Percentiles rank a stretch among this genome's conserved stretches.
Conservation (phyloP, 2,888 invertebrate genomes). For the Latheticus oryzae region DNA sequence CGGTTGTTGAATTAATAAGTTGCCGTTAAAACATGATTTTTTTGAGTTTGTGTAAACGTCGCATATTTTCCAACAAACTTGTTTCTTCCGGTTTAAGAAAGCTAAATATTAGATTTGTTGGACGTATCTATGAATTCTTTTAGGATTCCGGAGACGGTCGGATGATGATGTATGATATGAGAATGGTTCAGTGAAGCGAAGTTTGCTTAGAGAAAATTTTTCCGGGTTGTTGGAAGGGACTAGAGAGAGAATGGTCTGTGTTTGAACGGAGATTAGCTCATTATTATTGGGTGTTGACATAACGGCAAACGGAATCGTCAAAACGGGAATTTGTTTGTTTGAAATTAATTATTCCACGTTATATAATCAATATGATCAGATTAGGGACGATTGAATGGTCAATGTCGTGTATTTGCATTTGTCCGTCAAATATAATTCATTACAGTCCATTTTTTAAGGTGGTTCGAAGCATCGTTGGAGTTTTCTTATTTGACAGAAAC, state of each 20-base stretch:
- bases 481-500: constrained; percentile 47
- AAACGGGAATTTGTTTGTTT: constrained; percentile 9
- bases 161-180: too few species aligned
- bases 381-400: constrained; percentile 24
- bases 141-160: too few species aligned
- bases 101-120: constrained; percentile 38
- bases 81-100: constrained; percentile 34
- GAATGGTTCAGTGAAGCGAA: not conserved
- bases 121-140: constrained; percentile 36
- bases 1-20: too few species aligned
- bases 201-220: constrained; percentile 1
- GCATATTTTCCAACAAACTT: constrained; percentile 27
- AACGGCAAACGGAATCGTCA: constrained; percentile 10
- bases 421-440: constrained; percentile 6
- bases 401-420: constrained; percentile 22
- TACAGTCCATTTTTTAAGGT: constrained; percentile 5
- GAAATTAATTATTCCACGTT: constrained; percentile 34
- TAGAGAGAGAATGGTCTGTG: too few species aligned
- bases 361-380: constrained; percentile 33
- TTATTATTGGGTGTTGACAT: constrained; percentile 5
- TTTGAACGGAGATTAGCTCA: constrained; percentile 15
- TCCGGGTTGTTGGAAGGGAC: constrained; percentile 1
- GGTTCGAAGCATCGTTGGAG: constrained; percentile 18
- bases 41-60: constrained; percentile 26
- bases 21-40: constrained; percentile 25